These are phyloP conservation scores for Zenarchopterus dispar DNA, from an alignment of 2,797 vertebrate genomes.

Conservation along the genomic window DNA sequence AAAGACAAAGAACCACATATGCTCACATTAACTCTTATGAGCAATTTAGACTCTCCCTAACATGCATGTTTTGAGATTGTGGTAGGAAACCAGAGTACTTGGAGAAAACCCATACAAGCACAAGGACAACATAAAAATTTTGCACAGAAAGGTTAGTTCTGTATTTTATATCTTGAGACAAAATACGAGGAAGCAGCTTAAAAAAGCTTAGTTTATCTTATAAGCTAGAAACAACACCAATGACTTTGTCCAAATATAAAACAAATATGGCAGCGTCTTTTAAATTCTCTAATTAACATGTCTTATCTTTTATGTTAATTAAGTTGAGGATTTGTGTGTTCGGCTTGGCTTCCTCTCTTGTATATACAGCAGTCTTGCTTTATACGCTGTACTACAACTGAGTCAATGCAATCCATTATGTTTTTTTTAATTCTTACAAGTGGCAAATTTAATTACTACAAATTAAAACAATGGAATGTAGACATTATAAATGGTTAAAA, in stretches of 20 bases:
- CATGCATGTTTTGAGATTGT: constrained; percentile 8
- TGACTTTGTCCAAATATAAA: neutral
- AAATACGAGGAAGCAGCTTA: neutral
- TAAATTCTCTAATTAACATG: neutral
- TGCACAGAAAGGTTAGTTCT: too few species aligned
- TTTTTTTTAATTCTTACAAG: neutral
- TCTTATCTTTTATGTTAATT: neutral
- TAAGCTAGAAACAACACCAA: neutral
- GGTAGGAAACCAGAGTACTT: neutral
- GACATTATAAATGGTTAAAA: too few species aligned
- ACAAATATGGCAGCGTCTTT: neutral
- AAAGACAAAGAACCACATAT: too few species aligned
- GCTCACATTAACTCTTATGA: too few species aligned
- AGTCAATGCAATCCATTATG: too few species aligned
- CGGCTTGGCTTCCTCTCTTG: neutral
- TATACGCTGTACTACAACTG: neutral
- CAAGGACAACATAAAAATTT: neutral
- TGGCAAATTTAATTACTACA: too few species aligned
- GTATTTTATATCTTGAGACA: too few species aligned
- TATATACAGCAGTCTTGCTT: too few species aligned
- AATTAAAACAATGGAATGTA: too few species aligned
- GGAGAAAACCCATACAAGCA: too few species aligned
- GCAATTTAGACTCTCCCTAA: too few species aligned
- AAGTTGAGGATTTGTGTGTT: neutral
- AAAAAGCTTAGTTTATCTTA: neutral